These are phyloP conservation scores for Anoplophora glabripennis DNA, from an alignment of 1,140 invertebrate species.

Conservation along the genomic window DNA sequence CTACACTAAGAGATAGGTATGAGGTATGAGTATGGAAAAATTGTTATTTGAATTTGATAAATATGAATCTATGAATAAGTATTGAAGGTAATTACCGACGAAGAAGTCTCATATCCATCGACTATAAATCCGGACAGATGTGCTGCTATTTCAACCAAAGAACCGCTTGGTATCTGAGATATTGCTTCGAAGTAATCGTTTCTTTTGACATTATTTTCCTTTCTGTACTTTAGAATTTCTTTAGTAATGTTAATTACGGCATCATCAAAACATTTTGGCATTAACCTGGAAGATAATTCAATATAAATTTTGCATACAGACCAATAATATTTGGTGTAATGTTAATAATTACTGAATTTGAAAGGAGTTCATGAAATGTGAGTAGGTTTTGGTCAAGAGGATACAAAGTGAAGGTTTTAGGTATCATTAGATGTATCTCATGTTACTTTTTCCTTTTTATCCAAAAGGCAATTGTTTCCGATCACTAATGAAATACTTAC, in stretches of 20 bases:
- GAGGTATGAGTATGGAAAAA: too few relatives aligned
- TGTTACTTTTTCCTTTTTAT: too few relatives aligned
- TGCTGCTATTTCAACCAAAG: not conserved
- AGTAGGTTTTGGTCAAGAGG: too few relatives aligned
- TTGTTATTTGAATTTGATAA: too few relatives aligned
- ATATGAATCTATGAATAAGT: conserved; percentile 3
- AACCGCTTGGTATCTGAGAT: not conserved
- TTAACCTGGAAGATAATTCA: too few relatives aligned
- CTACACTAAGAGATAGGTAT: too few relatives aligned
- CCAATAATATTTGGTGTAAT: too few relatives aligned
- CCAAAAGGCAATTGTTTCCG: too few relatives aligned
- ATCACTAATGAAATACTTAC: too few relatives aligned
- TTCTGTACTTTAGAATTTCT: conserved; percentile 43
- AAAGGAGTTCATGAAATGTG: too few relatives aligned
- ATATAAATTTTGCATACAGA: too few relatives aligned
- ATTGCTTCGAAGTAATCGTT: conserved; percentile 42
- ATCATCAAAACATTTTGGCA: conserved; percentile 24
- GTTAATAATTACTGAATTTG: too few relatives aligned
- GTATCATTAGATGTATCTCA: not conserved
- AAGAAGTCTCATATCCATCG: conserved; percentile 58
- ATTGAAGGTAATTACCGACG: conserved; percentile 15
- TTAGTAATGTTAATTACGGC: conserved; percentile 24
- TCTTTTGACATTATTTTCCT: conserved; percentile 40
- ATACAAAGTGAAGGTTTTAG: not conserved
- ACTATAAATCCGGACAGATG: conserved; percentile 44